Evolutionary conservation across 2,113 vertebrate genomes (phyloP), one percentile per base, ranked within the genome.

Genomic region (Aptenodytes patagonicus): DNA sequence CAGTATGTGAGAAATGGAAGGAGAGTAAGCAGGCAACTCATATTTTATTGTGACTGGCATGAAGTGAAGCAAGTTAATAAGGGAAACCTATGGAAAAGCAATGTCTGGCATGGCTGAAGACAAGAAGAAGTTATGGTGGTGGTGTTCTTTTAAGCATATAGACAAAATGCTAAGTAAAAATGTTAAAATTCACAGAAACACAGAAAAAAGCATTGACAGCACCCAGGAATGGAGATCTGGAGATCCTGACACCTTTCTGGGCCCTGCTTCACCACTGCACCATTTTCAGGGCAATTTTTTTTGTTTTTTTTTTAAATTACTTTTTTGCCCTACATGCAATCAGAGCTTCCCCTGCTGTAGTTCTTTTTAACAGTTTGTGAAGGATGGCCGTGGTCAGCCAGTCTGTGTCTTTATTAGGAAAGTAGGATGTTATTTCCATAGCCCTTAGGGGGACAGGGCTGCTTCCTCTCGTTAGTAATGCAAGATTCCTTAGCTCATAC

Each of bases 401-500:
- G 51, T 3, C 38, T 34, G 47, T 51, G 78, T 68, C 78, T 71
- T 58, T 55, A 85, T 75, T 79, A 88, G 87, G 47, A 71, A 87
- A 79, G 73, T 0, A 42, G 94, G 90, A 91, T 95, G 89, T 47
- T 69, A 86, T 76, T 69, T 95, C 54, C 92, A 88, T 8, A 80
- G 90, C 55, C 68, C 89, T 65, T 84, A 46, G 38, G 95, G 93
- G 81, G 47, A 92, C 52, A 44, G 44, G 71, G 34, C 88, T 88
- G 94, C 71, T 95, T 93, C 94, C 92, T 87, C 92, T 69, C 26
- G 1, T 8, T 21, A 66, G 65, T 1, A 54, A 24, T 12, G 2
- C 60, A 66, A 83, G 58, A 88, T 85, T 88, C 83, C 79, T 93
- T 11, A 80, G 75, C 92, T 95, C 85, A 88, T 72, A 90, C 94